Evolutionary conservation across 2,113 vertebrate species (phyloP), one percentile per base, ranked within the genome.

Genomic region (Turdus rufiventris): DNA sequence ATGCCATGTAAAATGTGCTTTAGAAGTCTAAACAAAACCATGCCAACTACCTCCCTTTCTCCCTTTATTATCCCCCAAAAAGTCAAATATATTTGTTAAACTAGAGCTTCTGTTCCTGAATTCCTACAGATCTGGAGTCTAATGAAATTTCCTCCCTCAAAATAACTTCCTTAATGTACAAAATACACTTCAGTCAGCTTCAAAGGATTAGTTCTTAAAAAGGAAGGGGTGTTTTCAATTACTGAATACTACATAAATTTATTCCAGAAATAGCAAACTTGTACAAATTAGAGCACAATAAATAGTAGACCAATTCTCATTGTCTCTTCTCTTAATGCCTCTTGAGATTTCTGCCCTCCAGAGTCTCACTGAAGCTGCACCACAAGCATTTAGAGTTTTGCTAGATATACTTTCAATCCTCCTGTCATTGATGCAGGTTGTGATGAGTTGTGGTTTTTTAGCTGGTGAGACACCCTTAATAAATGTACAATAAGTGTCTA

Each of bases 11-110:
- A 97, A 96, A 81, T 89, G 53, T 77, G 60, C 80, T 97, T 97
- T 96, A 95, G 75, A 97, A 96, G 51, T 79, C 89, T 94, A 94
- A 97, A 96, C 76, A 96, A 97, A 97, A 96, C 84, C 97, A 94
- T 88, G 79, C 78, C 89, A 94, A 15, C 65, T 53, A 36, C 61
- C 54, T 93, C 72, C 67, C 43, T 78, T 56, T 85, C 85, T 95
- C 88, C 91, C 28, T 92, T 92, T 75, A 57, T 95, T 95, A 78
- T 88, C 47, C 48, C 93, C 28, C 20, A 56, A 78, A 95, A 95
- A 97, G 80, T 89, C 76, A 94, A 87, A 93, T 34, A 48, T 88
- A 53, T 89, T 88, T 92, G 28, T 60, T 68, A 73, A 93, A 67
- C 28, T 4, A 61, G 36, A 58, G 36, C 42, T 78, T 65, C 50